phyloP scores from a whole-genome alignment of 2,113 vertebrate species.

The Strix aluco region DNA sequence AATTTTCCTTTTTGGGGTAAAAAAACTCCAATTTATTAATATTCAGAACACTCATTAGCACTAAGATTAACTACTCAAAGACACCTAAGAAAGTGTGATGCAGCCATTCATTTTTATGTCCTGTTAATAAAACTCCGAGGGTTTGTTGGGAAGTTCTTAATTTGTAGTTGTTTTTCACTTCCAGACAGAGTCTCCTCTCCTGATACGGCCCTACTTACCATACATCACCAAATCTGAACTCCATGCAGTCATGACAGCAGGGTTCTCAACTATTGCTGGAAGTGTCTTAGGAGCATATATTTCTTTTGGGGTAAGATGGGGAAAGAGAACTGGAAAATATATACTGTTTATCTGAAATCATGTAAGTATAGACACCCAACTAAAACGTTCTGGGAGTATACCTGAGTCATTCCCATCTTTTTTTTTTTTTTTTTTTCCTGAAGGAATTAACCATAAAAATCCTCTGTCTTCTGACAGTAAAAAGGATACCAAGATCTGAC shows the following conservation, averaged over 20 bases:
- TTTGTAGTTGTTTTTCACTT: neutral
- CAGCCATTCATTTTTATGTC: neutral
- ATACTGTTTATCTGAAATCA: neutral
- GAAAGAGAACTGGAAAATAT: neutral
- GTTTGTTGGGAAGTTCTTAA: neutral
- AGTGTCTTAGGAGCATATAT: slow-evolving; percentile 84
- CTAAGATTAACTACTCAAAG: neutral
- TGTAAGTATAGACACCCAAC: neutral
- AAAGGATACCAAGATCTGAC: neutral
- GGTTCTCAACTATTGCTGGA: slow-evolving; percentile 86
- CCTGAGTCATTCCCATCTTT: neutral
- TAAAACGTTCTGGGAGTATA: neutral
- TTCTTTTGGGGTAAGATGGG: slow-evolving; percentile 84
- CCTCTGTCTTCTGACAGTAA: neutral
- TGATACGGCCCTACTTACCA: slow-evolving; percentile 81
- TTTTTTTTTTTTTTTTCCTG: neutral
- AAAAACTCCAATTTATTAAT: neutral
- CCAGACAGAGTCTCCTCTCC: slow-evolving; percentile 83
- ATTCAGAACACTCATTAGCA: neutral
- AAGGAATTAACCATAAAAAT: neutral
- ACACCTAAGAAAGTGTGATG: neutral
- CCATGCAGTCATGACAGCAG: slow-evolving; percentile 86
- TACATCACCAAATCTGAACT: slow-evolving; percentile 84
- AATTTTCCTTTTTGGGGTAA: neutral
- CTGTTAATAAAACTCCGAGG: neutral